phyloP scores from a whole-genome alignment of 1,140 invertebrate genomes.

The Caerostris extrusa region DNA sequence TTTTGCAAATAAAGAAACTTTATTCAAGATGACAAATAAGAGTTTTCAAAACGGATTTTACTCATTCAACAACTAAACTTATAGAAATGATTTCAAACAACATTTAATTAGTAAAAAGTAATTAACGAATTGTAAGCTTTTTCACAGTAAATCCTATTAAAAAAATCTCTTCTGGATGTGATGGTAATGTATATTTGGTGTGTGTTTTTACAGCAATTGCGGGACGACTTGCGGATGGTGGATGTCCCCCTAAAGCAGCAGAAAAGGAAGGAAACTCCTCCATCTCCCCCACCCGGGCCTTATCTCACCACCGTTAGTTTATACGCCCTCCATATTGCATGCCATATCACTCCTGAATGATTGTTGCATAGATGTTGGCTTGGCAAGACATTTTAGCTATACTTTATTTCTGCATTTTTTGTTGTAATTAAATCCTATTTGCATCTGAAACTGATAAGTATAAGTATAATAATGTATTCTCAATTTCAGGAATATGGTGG shows the following conservation, averaged over 20 bases:
- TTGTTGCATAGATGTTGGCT: not conserved
- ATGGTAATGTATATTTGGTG: not conserved
- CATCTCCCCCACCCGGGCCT: constrained; percentile 53
- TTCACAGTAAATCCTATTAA: no score
- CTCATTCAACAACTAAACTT: no score
- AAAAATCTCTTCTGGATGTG: not conserved
- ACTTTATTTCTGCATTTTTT: not conserved
- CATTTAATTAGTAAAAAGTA: no score
- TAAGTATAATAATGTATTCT: no score
- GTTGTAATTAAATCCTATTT: not conserved
- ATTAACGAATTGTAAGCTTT: no score
- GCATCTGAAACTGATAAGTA: no score
- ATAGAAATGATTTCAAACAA: no score
- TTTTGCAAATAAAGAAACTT: no score
- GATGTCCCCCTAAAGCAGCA: constrained; percentile 68
- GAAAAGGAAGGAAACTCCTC: constrained; percentile 48
- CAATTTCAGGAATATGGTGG: no score
- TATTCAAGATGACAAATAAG: no score
- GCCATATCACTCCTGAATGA: not conserved
- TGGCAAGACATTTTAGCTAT: not conserved
- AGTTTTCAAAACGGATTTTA: no score
- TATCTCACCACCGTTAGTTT: constrained; percentile 74
- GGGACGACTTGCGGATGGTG: constrained; percentile 75
- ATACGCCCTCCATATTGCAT: not conserved
- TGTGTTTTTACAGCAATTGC: constrained; percentile 75